Percentiles rank a stretch among this genome's conserved stretches.
Conservation (phyloP, 2,113 vertebrate genomes). For the Tragelaphus scriptus region DNA sequence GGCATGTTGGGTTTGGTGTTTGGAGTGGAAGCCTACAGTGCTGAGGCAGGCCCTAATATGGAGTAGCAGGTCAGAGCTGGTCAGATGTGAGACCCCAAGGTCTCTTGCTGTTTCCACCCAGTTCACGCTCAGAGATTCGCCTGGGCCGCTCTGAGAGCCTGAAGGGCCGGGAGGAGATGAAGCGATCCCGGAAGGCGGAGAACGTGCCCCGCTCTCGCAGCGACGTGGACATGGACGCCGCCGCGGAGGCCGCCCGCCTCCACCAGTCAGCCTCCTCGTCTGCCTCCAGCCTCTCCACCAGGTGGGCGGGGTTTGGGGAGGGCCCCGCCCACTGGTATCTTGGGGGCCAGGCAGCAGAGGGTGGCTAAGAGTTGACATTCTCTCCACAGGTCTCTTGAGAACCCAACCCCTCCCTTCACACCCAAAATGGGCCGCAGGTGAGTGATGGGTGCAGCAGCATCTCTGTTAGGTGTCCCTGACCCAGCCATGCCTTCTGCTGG, state of each 20-base stretch:
- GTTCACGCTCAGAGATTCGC: constrained; percentile 80
- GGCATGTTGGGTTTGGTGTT: not conserved
- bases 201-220: constrained; percentile 92
- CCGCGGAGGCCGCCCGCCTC: constrained; percentile 83
- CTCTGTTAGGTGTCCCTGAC: not conserved
- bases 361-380: not conserved
- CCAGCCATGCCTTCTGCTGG: not conserved
- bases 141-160: constrained; percentile 93
- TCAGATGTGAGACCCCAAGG: not conserved
- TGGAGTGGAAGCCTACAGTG: not conserved
- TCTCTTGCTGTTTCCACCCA: not conserved
- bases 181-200: constrained; percentile 83
- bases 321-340: rapidly evolving
- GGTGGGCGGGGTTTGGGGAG: constrained; percentile 72
- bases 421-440: constrained; percentile 92
- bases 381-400: constrained; percentile 90
- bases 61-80: not conserved
- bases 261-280: constrained; percentile 92
- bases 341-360: rapidly evolving
- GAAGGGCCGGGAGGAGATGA: constrained; percentile 93
- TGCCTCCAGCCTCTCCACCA: constrained; percentile 89
- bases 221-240: constrained; percentile 95
- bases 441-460: constrained; percentile 3
- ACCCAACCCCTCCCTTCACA: constrained; percentile 93
- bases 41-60: not conserved